Base-by-base conservation (phyloP, 2,888 invertebrate genomes). In the Troides aeacus region DNA sequence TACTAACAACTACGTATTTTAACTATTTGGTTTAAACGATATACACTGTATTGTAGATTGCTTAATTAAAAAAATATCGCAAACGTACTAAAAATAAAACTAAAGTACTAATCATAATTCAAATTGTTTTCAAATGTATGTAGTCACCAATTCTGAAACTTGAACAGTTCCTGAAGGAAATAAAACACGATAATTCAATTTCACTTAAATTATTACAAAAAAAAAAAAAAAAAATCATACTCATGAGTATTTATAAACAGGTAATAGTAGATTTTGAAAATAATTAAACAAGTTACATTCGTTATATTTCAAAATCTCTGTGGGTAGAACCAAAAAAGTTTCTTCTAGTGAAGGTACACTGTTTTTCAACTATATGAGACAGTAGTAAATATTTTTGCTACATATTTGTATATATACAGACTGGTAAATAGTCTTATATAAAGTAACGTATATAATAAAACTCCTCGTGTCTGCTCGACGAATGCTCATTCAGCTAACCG, bases 21-120 rank as follows among this genome's bases (percentile, higher is more conserved):
- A 82, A 82, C 79, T 84, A 84, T 84, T 84, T 85, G 84, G 84
- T 84, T 81, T 72, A 36, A 74, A 71, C 46, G 61, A 69, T 67
- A 69, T 42, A 71, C 62, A 39, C 39, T 39, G 39, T 39, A 39
- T 39, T 62, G 79, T 74, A 77, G 77, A 78, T 79, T 76, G 74
- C 77, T 76, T 74, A 64, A 53, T 74, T 57, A 71, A 66, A 30
- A 30, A 30, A 39, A 39, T 39, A 39, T 39, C 7, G 39, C 39
- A 39, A 39, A 39, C 39, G 39, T 39, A 39, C 39, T 39, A 39
- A 30, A 30, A 30, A 5, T 39, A 39, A 39, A 39, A 39, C 39
- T 39, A 39, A 39, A 39, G 39, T 39, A 39, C 39, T 8, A 39
- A 39, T 10, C 10, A 39, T 10, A 39, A 39, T 39, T 39, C 39